Base-by-base conservation (phyloP, 2,113 vertebrate genomes). In the Ictalurus punctatus region DNA sequence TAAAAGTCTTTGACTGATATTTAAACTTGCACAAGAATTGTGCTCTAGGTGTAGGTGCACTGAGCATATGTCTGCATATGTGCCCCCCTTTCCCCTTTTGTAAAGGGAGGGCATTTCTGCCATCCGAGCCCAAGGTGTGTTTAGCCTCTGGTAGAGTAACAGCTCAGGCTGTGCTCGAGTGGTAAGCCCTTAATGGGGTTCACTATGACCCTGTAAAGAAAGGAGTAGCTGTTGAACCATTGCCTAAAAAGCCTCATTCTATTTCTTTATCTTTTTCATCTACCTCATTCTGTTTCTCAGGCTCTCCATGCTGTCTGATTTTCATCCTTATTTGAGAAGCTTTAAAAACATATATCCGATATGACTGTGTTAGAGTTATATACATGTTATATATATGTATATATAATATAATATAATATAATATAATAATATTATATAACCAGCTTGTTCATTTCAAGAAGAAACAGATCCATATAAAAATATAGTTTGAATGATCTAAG, bases 71-170 rank as follows among this genome's bases (percentile, higher is more conserved):
- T 69, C 79, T 80, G 84, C 79, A 44, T 67, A 48, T 48, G 44
- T 58, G 56, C 65, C 44, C 17, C 52, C 87, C 61, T 16, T 48
- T 30, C 81, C 54, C 69, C 76, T 71, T 86, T 48, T 73, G 67
- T 67, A 23, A 61, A 67, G 80, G 4, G 9, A 82, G 52, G 84
- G 86, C n/a, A 79, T 19, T 63, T 23, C 83, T 86, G 90, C 90
- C 84, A 89, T 69, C 86, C 84, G 95, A 94, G 83, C 94, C 90
- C 52, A 71, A 89, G 90, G 94, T 86, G 91, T 92, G 91, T 93
- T 84, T 94, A 78, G 89, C 91, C 63, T 86, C 91, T 65, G 84
- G 86, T 91, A 90, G 90, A 74, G 89, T 89, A 89, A 88, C 88
- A 71, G 52, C 61, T 87, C n/a, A 93, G 94, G 90, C 90, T 86